Evolutionary conservation across 2,797 vertebrate species (phyloP), one percentile per base, ranked within the genome.

Genomic region (Pteropus rufus): DNA sequence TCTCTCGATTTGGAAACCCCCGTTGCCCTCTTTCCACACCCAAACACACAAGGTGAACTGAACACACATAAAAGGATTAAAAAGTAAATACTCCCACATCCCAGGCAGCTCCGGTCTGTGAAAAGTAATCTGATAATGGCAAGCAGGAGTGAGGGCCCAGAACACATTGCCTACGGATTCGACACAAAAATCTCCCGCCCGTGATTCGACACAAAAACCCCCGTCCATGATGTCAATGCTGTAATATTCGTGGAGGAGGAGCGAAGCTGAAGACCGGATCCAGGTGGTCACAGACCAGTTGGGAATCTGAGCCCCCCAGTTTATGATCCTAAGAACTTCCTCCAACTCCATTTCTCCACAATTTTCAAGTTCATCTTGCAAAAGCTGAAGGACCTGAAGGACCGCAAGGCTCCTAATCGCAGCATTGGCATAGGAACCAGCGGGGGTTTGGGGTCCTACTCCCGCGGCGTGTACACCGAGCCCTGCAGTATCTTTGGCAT

Each of bases 1-100:
- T 95, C 97, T 79, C 95, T 94, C 3, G 29, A 1, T 54, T 90
- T 91, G 97, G 97, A 83, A 97, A 10, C 16, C 67, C n/a, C 96
- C 70, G 75, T 19, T 29, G 26, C 21, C 70, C 52, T 23, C 90
- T 70, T 24, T 76, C 89, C 93, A 96, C 95, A 81, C 83, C 93
- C 97, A 92, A 12, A 79, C 94, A 62, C 94, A 94, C 93, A 92
- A 85, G 94, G 81, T 83, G 97, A 81, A 84, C 18, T 93, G 39
- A 95, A 89, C 39, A 56, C 72, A 81, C 64, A 34, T 52, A 80
- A 91, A 97, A 94, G 82, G 54, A 10, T 83, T 60, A 52, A 54
- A 97, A 98, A 97, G 90, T 26, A 80, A 86, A 93, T 46, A 29
- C 23, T 72, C 73, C 93, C 77, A 70, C 89, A 76, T 65, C 88